phyloP scores from a whole-genome alignment of 2,888 invertebrate species.

The Drosophila ezoana region DNA sequence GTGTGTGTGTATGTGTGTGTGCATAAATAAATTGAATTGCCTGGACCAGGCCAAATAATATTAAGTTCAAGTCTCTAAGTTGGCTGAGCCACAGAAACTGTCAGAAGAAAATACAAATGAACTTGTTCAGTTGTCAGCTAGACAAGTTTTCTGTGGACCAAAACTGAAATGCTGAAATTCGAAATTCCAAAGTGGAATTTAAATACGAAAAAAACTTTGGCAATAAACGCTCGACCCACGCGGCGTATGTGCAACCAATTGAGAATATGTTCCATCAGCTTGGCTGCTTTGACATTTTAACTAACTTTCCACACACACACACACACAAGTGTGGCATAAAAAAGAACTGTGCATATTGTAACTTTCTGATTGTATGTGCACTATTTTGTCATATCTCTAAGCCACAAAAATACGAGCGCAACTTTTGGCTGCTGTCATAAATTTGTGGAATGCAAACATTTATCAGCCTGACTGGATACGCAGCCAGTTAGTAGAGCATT shows the following conservation, averaged over 20 bases:
- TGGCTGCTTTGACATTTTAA: constrained; percentile 67
- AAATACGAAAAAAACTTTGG: constrained; percentile 64
- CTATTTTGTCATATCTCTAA: constrained; percentile 76
- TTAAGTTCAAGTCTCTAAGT: constrained; percentile 7
- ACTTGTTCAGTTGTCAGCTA: constrained; percentile 37
- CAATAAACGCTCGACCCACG: constrained; percentile 59
- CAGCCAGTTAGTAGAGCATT: constrained; percentile 25
- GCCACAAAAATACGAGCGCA: constrained; percentile 69
- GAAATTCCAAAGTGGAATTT: constrained; percentile 59
- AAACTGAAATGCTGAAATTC: constrained; percentile 34
- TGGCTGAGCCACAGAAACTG: constrained; percentile 37
- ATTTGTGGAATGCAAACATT: constrained; percentile 75
- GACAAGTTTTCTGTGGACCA: constrained; percentile 18
- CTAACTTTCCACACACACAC: constrained; percentile 57
- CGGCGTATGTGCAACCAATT: constrained; percentile 45
- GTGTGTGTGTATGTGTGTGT: background rate
- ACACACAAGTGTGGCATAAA: constrained; percentile 2
- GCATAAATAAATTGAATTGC: constrained; percentile 31
- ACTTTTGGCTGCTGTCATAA: constrained; percentile 75
- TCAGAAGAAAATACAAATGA: constrained; percentile 26
- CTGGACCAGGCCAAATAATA: constrained; percentile 9
- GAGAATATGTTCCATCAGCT: constrained; percentile 27
- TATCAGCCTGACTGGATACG: constrained; percentile 62
- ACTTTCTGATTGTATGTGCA: constrained; percentile 44
- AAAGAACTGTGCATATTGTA: constrained; percentile 30